A percentile compares a stretch with the other conserved stretches of the same genome.
Evolutionary conservation across 2,888 invertebrate genomes (phyloP).

Genomic region (Chorisops tibialis): DNA sequence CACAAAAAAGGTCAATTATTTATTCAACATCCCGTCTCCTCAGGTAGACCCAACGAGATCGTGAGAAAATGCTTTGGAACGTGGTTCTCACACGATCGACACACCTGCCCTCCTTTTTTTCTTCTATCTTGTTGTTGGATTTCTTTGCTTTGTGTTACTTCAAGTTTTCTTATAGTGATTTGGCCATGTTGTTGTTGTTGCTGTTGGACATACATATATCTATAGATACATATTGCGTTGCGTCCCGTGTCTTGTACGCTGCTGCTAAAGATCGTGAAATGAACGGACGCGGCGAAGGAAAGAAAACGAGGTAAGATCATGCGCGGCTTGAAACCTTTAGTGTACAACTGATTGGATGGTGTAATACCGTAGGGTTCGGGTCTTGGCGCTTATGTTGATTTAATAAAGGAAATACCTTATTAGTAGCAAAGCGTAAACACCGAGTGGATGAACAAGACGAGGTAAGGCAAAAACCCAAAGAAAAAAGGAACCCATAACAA

Average conservation of each 20-base stretch:
- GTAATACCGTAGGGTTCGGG: constrained; percentile 18
- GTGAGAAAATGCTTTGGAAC: constrained; percentile 54
- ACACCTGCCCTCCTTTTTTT: constrained; percentile 48
- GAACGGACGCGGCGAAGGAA: too few relatives aligned
- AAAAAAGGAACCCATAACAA: constrained; percentile 12
- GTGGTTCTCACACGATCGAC: constrained; percentile 55
- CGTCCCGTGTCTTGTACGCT: too few relatives aligned
- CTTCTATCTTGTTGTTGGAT: too few relatives aligned
- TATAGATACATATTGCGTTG: too few relatives aligned
- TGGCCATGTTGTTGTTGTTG: too few relatives aligned
- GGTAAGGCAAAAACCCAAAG: background rate
- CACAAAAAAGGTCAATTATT: constrained; percentile 34
- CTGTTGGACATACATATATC: too few relatives aligned
- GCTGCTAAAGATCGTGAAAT: too few relatives aligned
- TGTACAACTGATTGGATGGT: constrained; percentile 16
- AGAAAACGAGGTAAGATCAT: too few relatives aligned
- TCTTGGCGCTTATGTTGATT: constrained; percentile 28
- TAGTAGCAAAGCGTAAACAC: constrained; percentile 28
- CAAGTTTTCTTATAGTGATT: too few relatives aligned
- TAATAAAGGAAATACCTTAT: constrained; percentile 29
- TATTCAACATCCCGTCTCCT: constrained; percentile 33
- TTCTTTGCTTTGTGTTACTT: too few relatives aligned
- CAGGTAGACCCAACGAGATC: constrained; percentile 40
- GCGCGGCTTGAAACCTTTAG: too few relatives aligned
- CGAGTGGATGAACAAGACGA: constrained; percentile 8